phyloP scores from a whole-genome alignment of 2,113 vertebrate species.

The Cyphomyrus plagiostoma region DNA sequence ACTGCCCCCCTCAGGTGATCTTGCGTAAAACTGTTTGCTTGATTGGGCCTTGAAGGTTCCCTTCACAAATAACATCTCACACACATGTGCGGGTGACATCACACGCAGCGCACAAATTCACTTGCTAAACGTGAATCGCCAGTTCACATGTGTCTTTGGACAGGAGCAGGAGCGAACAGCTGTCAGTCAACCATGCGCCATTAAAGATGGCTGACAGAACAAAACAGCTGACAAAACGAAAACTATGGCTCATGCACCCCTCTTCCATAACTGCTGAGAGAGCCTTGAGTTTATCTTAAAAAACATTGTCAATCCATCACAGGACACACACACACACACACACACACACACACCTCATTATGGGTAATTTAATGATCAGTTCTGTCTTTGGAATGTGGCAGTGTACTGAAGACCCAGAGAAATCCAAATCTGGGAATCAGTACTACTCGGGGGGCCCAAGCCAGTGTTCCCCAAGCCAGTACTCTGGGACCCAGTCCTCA shows the following conservation, averaged over 20 bases:
- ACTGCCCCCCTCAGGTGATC: background rate
- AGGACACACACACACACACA: background rate
- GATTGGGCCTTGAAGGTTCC: background rate
- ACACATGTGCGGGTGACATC: background rate
- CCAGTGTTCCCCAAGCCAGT: background rate
- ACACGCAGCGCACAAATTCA: background rate
- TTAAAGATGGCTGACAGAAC: background rate
- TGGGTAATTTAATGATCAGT: background rate
- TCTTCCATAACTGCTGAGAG: background rate
- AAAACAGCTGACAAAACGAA: background rate
- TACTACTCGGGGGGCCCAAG: no score
- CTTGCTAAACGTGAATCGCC: background rate
- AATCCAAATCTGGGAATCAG: background rate
- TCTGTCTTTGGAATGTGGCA: background rate
- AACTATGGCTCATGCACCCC: background rate
- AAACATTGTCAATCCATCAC: background rate
- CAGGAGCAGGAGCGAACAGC: background rate
- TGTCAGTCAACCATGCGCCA: background rate
- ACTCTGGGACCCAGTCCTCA: no score
- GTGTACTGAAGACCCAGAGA: background rate
- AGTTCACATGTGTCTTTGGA: background rate
- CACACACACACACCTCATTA: background rate
- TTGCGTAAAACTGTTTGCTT: background rate
- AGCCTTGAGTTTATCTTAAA: background rate
- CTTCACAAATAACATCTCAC: background rate